Evolutionary conservation across 53 echinoderm and acorn worm genomes (phyloP).

Genomic region (Crossaster papposus): DNA sequence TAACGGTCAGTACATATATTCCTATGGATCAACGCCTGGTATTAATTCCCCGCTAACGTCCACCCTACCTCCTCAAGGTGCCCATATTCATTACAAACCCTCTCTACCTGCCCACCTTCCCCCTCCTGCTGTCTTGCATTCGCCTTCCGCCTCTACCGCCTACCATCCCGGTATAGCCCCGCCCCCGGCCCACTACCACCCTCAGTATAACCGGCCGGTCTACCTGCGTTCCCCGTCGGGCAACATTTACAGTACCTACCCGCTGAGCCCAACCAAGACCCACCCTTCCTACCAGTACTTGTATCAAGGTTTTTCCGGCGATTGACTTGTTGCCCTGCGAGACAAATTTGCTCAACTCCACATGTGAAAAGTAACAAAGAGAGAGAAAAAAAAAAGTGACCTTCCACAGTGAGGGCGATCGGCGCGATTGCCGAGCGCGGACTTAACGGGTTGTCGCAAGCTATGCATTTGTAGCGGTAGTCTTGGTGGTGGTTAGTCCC

Average conservation of each 20-base stretch:
- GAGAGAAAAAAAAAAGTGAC: background rate
- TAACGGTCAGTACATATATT: slow-evolving; percentile 59
- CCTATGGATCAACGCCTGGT: slow-evolving; percentile 78
- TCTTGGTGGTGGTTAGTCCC: background rate
- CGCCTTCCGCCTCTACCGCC: slow-evolving; percentile 67
- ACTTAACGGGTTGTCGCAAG: slow-evolving; percentile 42
- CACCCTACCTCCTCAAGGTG: slow-evolving; percentile 69
- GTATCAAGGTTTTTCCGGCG: slow-evolving; percentile 69
- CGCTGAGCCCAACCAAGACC: slow-evolving; percentile 85
- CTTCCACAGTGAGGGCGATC: slow-evolving; percentile 3
- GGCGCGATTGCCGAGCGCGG: background rate
- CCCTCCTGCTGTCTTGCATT: slow-evolving; percentile 78
- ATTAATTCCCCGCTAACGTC: slow-evolving; percentile 72
- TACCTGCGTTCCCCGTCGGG: slow-evolving; percentile 95
- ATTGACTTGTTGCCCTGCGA: slow-evolving; percentile 77
- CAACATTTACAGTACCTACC: slow-evolving; percentile 95
- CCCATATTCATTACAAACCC: slow-evolving; percentile 89
- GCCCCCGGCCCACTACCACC: slow-evolving; percentile 68
- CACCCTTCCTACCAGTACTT: slow-evolving; percentile 75
- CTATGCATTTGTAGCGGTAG: slow-evolving; percentile 39
- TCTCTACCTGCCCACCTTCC: slow-evolving; percentile 76
- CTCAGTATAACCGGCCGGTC: slow-evolving; percentile 85
- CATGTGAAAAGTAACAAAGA: slow-evolving; percentile 23
- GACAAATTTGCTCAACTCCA: slow-evolving; percentile 77
- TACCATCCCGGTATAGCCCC: slow-evolving; percentile 76